Evolutionary conservation across 2,113 vertebrate genomes (phyloP).

Genomic region (Eleginops maclovinus): DNA sequence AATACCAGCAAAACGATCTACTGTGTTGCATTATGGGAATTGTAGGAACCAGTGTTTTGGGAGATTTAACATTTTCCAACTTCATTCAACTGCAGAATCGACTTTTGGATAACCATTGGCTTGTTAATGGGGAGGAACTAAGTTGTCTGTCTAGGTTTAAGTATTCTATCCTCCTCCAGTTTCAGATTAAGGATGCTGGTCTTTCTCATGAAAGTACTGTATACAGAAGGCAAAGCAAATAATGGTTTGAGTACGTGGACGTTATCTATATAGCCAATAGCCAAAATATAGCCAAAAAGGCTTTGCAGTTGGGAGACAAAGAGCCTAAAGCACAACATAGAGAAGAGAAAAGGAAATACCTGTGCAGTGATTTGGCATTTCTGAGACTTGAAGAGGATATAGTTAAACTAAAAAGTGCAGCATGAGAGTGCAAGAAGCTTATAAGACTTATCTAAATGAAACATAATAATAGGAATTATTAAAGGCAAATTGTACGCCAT

Average conservation of each 20-base stretch:
- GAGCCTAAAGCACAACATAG: no score
- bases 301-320: neutral
- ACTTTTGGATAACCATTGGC: neutral
- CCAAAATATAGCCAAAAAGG: no score
- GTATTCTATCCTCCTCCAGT: no score
- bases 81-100: neutral
- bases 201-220: neutral
- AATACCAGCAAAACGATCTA: neutral
- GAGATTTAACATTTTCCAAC: neutral
- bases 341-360: no score
- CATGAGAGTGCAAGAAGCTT: neutral
- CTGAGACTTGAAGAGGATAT: neutral
- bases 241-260: neutral
- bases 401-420: neutral
- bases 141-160: no score
- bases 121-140: neutral
- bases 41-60: neutral
- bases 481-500: no score
- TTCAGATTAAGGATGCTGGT: no score
- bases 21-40: neutral
- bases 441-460: no score
- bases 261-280: neutral
- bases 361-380: neutral
- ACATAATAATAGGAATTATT: no score
- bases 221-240: neutral